Evolutionary conservation across 92 coral and sea anemone species (phyloP).

Genomic region (Bergia puertoricense): DNA sequence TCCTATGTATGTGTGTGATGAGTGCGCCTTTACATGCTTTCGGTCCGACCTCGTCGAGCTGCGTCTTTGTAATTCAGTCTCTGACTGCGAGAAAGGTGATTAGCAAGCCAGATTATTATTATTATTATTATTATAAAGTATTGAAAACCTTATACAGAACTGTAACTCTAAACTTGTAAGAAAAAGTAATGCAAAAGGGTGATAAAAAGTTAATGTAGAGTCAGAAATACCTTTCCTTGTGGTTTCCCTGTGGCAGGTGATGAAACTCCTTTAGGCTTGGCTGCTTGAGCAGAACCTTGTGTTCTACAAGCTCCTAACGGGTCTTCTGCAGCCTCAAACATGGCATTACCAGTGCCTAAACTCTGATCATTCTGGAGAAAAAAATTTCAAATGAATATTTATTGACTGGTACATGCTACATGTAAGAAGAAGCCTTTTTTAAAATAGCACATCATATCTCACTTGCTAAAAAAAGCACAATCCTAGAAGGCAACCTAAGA

Average conservation of each 20-base stretch:
- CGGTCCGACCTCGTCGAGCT: too few species aligned
- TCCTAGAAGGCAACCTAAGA: too few species aligned
- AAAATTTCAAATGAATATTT: background rate
- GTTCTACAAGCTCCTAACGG: background rate
- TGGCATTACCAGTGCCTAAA: background rate
- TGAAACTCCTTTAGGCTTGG: background rate
- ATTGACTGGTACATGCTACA: background rate
- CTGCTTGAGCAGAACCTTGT: background rate
- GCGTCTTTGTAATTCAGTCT: too few species aligned
- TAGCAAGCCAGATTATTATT: too few species aligned
- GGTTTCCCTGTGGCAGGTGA: slow-evolving; percentile 34
- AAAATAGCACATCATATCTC: too few species aligned
- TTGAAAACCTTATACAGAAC: too few species aligned
- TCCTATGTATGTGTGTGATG: too few species aligned
- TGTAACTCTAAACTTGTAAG: background rate
- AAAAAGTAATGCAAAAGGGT: background rate
- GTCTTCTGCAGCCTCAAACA: slow-evolving; percentile 14
- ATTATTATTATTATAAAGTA: too few species aligned
- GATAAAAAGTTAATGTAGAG: background rate
- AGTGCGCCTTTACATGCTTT: too few species aligned
- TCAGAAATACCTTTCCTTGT: slow-evolving; percentile 34
- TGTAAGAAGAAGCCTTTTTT: too few species aligned
- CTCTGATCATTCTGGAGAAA: slow-evolving; percentile 16
- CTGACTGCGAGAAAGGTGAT: too few species aligned
- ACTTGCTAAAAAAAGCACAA: too few species aligned